Percentiles rank a stretch among this genome's conserved stretches.
Evolutionary conservation across 2,113 vertebrate genomes (phyloP).

Genomic region (Pan paniscus): DNA sequence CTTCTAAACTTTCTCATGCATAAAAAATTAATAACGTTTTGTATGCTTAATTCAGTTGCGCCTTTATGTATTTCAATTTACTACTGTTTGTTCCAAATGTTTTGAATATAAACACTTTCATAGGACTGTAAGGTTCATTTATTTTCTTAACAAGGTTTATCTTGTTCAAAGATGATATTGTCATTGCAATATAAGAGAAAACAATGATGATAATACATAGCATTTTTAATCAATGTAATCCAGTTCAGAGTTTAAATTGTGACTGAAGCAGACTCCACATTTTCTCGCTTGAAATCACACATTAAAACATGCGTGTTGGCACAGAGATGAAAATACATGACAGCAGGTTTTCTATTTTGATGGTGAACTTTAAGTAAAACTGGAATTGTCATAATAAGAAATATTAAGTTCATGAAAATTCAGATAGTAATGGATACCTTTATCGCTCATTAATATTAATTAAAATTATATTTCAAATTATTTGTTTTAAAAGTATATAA

Average conservation of each 20-base stretch:
- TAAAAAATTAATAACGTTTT: not conserved
- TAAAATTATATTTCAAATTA: not conserved
- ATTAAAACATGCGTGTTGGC: not conserved
- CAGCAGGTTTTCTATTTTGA: not conserved
- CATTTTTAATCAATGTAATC: not conserved
- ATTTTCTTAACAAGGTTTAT: not conserved
- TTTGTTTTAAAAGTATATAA: not conserved
- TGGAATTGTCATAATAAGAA: not conserved
- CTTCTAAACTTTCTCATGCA: not conserved
- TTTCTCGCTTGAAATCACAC: not conserved
- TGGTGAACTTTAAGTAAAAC: not conserved
- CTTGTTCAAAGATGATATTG: not conserved
- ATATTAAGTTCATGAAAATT: not conserved
- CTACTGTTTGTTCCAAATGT: not conserved
- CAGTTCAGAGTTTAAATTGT: not conserved
- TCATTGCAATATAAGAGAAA: not conserved
- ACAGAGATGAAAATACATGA: not conserved
- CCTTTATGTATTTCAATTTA: not conserved
- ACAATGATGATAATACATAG: not conserved
- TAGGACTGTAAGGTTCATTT: not conserved
- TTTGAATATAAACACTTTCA: not conserved
- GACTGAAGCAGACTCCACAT: not conserved
- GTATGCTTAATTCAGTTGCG: not conserved
- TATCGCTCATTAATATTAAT: not conserved
- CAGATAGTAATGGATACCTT: not conserved